Evolutionary conservation across 1,140 invertebrate genomes (phyloP).

Genomic region (Rhyzopertha dominica): DNA sequence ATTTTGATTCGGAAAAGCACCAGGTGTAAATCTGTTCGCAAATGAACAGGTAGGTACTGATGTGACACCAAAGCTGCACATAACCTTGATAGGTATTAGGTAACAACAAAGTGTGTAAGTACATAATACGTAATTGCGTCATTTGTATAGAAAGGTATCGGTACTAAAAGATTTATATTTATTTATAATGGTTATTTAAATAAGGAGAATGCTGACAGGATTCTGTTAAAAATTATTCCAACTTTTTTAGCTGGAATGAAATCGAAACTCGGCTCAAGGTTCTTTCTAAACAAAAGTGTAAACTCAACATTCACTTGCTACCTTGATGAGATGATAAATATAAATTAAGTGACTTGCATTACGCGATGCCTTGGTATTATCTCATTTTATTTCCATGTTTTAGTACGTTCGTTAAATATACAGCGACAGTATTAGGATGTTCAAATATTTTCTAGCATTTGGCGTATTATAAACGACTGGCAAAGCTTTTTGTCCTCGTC

Average conservation of each 20-base stretch:
- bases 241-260: slow-evolving; percentile 30
- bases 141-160: slow-evolving; percentile 31
- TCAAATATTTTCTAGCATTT: too few relatives aligned
- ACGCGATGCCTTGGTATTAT: too few relatives aligned
- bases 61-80: slow-evolving; percentile 22
- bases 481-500: too few relatives aligned
- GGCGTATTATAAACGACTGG: too few relatives aligned
- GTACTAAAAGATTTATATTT: slow-evolving; percentile 31
- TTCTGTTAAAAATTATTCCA: slow-evolving; percentile 29
- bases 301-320: slow-evolving; percentile 35
- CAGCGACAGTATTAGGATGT: too few relatives aligned
- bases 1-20: too few relatives aligned
- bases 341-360: slow-evolving; percentile 16
- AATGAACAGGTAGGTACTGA: too few relatives aligned
- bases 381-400: too few relatives aligned
- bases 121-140: slow-evolving; percentile 19
- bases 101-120: slow-evolving; percentile 28
- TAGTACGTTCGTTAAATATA: too few relatives aligned
- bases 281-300: slow-evolving; percentile 37
- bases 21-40: too few relatives aligned
- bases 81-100: slow-evolving; percentile 34
- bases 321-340: slow-evolving; percentile 30
- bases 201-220: slow-evolving; percentile 31
- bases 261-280: slow-evolving; percentile 34
- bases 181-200: slow-evolving; percentile 32